Conservation (phyloP, 2,113 vertebrate species). For the Sinocyclocheilus rhinocerous region DNA sequence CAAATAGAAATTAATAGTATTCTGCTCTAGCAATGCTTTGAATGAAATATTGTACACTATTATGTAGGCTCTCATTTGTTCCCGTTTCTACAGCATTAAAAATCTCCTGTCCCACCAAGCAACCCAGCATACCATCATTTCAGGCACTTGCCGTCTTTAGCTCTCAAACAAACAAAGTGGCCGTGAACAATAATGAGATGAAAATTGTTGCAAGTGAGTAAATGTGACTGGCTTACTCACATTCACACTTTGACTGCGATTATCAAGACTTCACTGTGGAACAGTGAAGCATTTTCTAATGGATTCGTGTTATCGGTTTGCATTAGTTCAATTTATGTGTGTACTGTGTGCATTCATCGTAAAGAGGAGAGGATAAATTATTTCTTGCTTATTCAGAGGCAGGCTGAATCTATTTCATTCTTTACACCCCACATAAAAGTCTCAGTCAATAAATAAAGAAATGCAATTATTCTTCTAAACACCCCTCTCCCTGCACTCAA, state of each 20-base stretch:
- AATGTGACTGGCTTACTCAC: slow-evolving; percentile 38
- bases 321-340: slow-evolving; percentile 25
- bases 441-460: slow-evolving; percentile 57
- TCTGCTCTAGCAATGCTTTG: not conserved
- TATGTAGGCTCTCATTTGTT: not conserved
- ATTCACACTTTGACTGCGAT: slow-evolving; percentile 33
- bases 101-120: slow-evolving; percentile 49
- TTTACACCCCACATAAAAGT: slow-evolving; percentile 56
- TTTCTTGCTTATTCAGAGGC: slow-evolving; percentile 41
- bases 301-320: slow-evolving; percentile 50
- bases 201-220: slow-evolving; percentile 61
- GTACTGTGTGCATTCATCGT: not conserved
- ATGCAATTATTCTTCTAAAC: slow-evolving; percentile 55
- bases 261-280: slow-evolving; percentile 40
- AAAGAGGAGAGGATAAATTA: slow-evolving; percentile 45
- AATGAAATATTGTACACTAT: not conserved
- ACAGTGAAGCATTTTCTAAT: slow-evolving; percentile 51
- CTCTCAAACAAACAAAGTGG: slow-evolving; percentile 52
- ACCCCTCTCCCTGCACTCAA: not conserved
- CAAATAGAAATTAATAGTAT: not conserved
- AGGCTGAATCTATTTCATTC: slow-evolving; percentile 51
- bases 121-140: slow-evolving; percentile 56
- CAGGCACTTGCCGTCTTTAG: slow-evolving; percentile 52
- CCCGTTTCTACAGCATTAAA: slow-evolving; percentile 24
- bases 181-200: slow-evolving; percentile 65